Base-by-base conservation (phyloP, 2,797 vertebrate species). In the Valencia hispanica region DNA sequence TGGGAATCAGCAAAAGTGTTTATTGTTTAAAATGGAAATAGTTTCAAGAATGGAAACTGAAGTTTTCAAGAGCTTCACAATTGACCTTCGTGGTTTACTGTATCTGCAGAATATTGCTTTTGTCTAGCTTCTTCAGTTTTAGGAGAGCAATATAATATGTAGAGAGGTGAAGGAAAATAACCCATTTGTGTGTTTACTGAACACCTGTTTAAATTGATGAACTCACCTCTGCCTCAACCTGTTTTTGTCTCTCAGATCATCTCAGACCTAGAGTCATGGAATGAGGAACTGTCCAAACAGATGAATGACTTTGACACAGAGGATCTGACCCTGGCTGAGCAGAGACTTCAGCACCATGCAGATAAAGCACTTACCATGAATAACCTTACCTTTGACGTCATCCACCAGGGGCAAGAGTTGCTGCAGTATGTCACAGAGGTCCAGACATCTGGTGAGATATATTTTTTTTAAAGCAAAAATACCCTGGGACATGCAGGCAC, bases 291-390 rank as follows among this genome's bases (percentile, higher is more conserved):
- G 77, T 97, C 97, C 45, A 97, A 98, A 91, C 98, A 99, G 86
- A 98, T 98, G 97, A 97, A 95, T 59, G 98, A 99, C 85, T 99
- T 99, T 10, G 98, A 99, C 91, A 99, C 98, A 0, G 98, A 99
- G 78, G 98, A 99, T 88, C 96, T 99, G 89, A 97, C 98, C 0
- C 95, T 99, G 86, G 98, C 98, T 0, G 98, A 99, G 78, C 98
- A 99, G 92, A 95, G 97, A 75, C 96, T 99, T 53, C 98, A 99
- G 91, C 98, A 99, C 86, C 98, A 99, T 30, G 98, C 98, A 0
- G 98, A 99, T 95, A 99, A 99, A 93, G 97, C 98, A 4, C 92
- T 99, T 47, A 99, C 98, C 69, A 98, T 99, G 97, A 99, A 99
- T 94, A 99, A 99, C 94, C 94, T 99, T 86, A 98, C 98, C 74